Base-by-base conservation (phyloP, 53 echinoderm and acorn worm species). In the Zoroaster sp. region DNA sequence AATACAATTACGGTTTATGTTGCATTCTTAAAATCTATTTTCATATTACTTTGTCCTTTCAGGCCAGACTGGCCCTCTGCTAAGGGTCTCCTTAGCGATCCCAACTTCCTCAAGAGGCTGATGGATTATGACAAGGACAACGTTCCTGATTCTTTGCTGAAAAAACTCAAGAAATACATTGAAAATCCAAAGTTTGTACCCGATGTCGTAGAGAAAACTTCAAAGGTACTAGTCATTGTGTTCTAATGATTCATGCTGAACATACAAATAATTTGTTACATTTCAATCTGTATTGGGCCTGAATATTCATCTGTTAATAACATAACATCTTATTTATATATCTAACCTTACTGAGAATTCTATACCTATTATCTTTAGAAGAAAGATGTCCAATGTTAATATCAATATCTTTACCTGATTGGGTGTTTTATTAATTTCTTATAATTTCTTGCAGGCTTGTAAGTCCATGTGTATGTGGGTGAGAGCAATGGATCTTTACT, bases 391-490 rank as follows among this genome's bases (percentile, higher is more conserved):
- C n/a, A n/a, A n/a, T n/a, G n/a, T n/a, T n/a, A n/a, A n/a, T n/a
- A n/a, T n/a, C n/a, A n/a, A n/a, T n/a, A n/a, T n/a, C n/a, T n/a
- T n/a, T 47, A 47, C 14, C 8, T 14, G 21, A 49, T 12, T 40
- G 33, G 35, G 17, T 2, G 34, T 17, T 38, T 0, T 28, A 15
- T 28, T 21, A 35, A 11, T 69, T 77, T 13, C 37, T 33, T 34
- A 2, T 31, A 55, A 12, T 73, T n/a, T 52, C 35, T 66, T 40
- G 6, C 75, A 96, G 96, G 99, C 99, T 21, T 99, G 99, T 87
- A 99, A 96, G 68, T 96, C 99, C 51, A 93, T 99, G 99, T 99
- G 99, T 68, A 96, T 99, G 99, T 99, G 99, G 99, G 99, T 96
- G 69, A 76, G 99, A 90, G 99, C 99, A 34, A 94, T 99, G 96